Conservation (phyloP, 2,888 invertebrate species). For the Elysia crispata region DNA sequence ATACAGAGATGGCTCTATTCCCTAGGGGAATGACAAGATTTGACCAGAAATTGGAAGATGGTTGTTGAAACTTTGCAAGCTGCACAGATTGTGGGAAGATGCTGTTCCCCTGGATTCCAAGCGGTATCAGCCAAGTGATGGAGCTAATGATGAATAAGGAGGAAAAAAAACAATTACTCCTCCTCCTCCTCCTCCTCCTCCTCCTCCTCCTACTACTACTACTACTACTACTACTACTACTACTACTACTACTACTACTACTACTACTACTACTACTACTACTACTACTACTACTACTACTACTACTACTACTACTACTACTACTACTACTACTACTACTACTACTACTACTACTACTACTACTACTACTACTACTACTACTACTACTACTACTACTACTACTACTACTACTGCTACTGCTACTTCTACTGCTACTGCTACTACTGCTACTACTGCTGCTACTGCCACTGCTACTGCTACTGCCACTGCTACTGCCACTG, state of each 20-base stretch:
- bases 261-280: slow-evolving; percentile 2
- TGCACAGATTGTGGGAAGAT: no score
- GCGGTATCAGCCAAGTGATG: no score
- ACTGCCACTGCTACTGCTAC: not conserved
- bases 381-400: not conserved
- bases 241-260: slow-evolving; percentile 28
- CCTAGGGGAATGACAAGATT: no score
- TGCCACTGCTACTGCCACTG: not conserved
- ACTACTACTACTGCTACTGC: slow-evolving; percentile 7
- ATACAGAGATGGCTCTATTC: no score
- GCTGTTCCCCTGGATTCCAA: no score
- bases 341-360: slow-evolving; percentile 15
- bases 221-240: slow-evolving; percentile 20
- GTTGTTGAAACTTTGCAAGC: no score
- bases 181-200: no score
- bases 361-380: slow-evolving; percentile 20
- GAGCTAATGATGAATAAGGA: no score
- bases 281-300: slow-evolving; percentile 18
- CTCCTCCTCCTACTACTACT: no score
- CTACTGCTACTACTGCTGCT: not conserved
- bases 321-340: slow-evolving; percentile 18
- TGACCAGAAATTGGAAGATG: no score
- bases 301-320: slow-evolving; percentile 21
- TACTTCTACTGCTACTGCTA: not conserved
- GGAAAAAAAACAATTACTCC: no score